Evolutionary conservation across 1,140 invertebrate species (phyloP).

Genomic region (Rhysida immarginata): DNA sequence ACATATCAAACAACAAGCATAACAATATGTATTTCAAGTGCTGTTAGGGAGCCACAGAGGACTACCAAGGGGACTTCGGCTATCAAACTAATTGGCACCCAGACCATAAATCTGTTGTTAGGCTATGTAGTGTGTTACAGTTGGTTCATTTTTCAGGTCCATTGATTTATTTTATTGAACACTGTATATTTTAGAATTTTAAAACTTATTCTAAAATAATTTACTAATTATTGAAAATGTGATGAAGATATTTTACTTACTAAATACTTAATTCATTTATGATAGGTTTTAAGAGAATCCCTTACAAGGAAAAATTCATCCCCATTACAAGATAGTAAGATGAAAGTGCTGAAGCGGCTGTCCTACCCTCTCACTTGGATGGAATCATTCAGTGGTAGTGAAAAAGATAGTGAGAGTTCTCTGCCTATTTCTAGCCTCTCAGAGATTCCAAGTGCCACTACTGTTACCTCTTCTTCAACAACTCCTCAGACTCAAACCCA

Average conservation of each 20-base stretch:
- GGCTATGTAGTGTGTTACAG: not conserved
- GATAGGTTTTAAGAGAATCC: not conserved
- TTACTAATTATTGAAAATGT: too few relatives aligned
- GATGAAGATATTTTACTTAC: not conserved
- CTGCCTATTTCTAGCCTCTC: constrained; percentile 12
- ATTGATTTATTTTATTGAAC: too few relatives aligned
- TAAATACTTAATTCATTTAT: not conserved
- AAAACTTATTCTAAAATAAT: too few relatives aligned
- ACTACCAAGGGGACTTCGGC: not conserved
- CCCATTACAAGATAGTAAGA: not conserved
- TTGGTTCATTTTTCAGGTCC: too few relatives aligned
- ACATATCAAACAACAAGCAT: too few relatives aligned
- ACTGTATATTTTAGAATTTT: too few relatives aligned
- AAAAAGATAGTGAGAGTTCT: constrained; percentile 28
- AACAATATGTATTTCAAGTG: too few relatives aligned
- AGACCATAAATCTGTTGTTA: not conserved
- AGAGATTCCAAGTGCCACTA: constrained; percentile 13
- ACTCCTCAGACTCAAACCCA: constrained; percentile 36
- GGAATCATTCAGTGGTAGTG: constrained; percentile 50
- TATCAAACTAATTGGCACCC: not conserved
- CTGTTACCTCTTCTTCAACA: constrained; percentile 30
- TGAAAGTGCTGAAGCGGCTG: constrained; percentile 62
- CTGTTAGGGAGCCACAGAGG: too few relatives aligned
- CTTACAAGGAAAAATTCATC: not conserved
- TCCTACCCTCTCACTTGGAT: constrained; percentile 86